These are phyloP conservation scores for Macrosteles quadrilineatus DNA, from an alignment of 1,140 invertebrate genomes.

Conservation along the genomic window DNA sequence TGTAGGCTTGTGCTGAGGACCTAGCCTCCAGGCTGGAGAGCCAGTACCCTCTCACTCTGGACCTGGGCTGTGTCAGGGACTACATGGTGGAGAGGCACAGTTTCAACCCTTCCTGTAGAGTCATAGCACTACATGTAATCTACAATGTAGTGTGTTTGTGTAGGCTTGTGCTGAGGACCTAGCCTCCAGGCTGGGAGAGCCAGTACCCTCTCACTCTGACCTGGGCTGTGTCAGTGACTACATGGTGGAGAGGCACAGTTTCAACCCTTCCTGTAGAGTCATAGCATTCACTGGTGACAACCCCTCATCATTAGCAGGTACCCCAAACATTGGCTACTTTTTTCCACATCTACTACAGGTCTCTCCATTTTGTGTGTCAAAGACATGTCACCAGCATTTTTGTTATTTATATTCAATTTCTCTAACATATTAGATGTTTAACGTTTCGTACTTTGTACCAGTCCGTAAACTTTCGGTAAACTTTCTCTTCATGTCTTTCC, in stretches of 20 bases:
- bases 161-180: conserved; percentile 61
- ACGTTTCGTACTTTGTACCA: too few relatives aligned
- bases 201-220: conserved; percentile 67
- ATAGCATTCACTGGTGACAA: conserved; percentile 95
- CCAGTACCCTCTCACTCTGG: conserved; percentile 66
- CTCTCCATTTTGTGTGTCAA: too few relatives aligned
- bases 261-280: conserved; percentile 18
- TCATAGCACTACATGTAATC: conserved; percentile 90
- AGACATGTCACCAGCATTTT: too few relatives aligned
- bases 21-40: conserved; percentile 69
- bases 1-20: conserved; percentile 57
- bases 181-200: conserved; percentile 66
- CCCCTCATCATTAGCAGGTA: conserved; percentile 79
- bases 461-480: too few relatives aligned
- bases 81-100: conserved; percentile 41
- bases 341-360: too few relatives aligned
- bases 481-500: too few relatives aligned
- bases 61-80: conserved; percentile 69
- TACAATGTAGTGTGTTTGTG: too few relatives aligned
- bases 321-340: too few relatives aligned
- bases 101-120: conserved; percentile 47
- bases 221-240: conserved; percentile 68
- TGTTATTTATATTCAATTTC: too few relatives aligned
- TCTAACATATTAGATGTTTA: too few relatives aligned
- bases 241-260: conserved; percentile 38